phyloP scores from a whole-genome alignment of 2,888 invertebrate species.

The Myopa tessellatipennis region DNA sequence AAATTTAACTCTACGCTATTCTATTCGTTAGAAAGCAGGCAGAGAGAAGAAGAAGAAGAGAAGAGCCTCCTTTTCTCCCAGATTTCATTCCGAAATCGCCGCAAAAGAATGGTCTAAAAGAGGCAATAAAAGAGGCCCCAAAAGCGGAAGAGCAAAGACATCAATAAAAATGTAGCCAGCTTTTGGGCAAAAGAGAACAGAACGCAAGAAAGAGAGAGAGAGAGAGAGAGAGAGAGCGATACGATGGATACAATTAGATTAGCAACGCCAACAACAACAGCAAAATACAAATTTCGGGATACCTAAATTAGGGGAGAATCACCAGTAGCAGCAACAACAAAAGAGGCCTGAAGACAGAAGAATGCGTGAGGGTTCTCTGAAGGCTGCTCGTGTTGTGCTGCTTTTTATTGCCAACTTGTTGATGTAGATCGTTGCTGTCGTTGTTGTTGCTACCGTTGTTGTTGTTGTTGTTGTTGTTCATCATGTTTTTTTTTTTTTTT shows the following conservation, averaged over 20 bases:
- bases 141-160: background rate
- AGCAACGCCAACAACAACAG: background rate
- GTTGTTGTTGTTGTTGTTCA: background rate
- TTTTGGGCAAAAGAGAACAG: background rate
- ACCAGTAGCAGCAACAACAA: conserved; percentile 16
- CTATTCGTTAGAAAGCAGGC: no score
- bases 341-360: conserved; percentile 2
- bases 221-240: background rate
- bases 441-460: conserved; percentile 34
- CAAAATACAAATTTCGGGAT: conserved; percentile 1
- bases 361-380: conserved; percentile 12
- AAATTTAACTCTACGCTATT: no score
- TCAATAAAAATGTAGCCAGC: background rate
- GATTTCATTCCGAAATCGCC: background rate
- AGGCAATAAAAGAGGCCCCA: background rate
- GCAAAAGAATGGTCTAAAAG: background rate
- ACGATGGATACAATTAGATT: background rate
- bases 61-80: no score
- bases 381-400: conserved; percentile 11
- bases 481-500: no score
- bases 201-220: conserved; percentile 2
- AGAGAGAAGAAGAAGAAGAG: no score
- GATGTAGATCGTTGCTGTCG: background rate
- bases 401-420: conserved; percentile 30
- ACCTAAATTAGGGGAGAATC: conserved; percentile 40